These are phyloP conservation scores for Cyclopterus lumpus DNA, from an alignment of 2,797 vertebrate species.

Conservation along the genomic window DNA sequence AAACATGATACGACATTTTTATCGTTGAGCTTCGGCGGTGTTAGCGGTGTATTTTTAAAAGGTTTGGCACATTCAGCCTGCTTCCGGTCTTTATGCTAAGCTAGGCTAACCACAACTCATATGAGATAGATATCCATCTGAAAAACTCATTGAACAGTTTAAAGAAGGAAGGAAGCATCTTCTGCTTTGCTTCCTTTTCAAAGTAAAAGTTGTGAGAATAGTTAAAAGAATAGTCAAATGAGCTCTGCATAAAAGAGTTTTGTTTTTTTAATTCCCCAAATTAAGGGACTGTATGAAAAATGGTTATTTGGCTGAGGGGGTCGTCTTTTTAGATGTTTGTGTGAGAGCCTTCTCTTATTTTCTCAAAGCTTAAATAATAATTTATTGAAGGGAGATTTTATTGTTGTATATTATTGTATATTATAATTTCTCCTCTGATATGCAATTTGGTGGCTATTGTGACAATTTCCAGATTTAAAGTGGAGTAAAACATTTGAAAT, in stretches of 20 bases:
- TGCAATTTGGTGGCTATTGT: neutral
- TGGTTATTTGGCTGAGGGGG: neutral
- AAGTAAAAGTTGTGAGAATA: neutral
- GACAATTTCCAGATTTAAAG: neutral
- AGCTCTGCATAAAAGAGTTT: neutral
- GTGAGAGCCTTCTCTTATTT: neutral
- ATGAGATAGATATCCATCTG: neutral
- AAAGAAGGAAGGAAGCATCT: neutral
- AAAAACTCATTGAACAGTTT: neutral
- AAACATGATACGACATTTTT: neutral
- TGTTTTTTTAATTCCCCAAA: neutral
- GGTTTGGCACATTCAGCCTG: neutral
- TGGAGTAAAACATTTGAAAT: neutral
- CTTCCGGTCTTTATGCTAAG: neutral
- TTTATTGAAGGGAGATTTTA: neutral
- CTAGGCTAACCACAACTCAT: neutral
- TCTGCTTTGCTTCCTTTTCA: neutral
- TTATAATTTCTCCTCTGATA: neutral
- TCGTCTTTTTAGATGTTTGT: neutral
- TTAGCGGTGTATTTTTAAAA: neutral
- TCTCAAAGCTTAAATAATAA: neutral
- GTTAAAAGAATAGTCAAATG: neutral
- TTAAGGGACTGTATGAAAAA: neutral
- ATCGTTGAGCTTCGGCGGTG: neutral
- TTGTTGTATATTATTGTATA: no score